Percentiles rank a stretch among this genome's conserved stretches.
Evolutionary conservation across 2,797 vertebrate species (phyloP).

Genomic region (Naso thynnoides): DNA sequence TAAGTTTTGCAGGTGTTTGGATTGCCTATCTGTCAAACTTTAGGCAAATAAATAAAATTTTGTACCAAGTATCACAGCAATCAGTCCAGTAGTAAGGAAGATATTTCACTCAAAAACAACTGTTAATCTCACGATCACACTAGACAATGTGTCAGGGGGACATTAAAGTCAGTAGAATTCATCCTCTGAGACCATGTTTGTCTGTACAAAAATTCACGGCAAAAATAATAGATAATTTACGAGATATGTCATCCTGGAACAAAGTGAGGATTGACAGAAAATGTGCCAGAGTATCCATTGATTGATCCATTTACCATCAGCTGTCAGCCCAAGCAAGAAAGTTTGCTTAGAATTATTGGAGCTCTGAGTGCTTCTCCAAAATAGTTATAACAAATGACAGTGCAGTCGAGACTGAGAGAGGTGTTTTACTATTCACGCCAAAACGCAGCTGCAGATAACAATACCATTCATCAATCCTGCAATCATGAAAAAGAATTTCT

Average conservation of each 20-base stretch:
- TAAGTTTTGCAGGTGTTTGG: not conserved
- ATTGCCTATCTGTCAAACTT: not conserved
- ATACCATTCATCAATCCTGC: conserved; percentile 61
- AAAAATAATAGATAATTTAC: not conserved
- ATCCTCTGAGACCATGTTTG: not conserved
- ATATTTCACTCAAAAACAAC: not conserved
- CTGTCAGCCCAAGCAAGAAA: conserved; percentile 7
- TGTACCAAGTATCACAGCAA: not conserved
- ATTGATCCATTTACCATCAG: conserved; percentile 2
- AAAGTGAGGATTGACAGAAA: not conserved
- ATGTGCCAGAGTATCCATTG: not conserved
- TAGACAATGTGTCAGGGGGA: not conserved
- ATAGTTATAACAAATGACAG: conserved; percentile 18
- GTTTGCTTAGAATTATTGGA: conserved; percentile 1
- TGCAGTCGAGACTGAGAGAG: not conserved
- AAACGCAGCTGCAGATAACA: conserved; percentile 49
- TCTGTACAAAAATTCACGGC: not conserved
- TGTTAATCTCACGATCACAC: not conserved
- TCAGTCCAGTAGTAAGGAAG: not conserved
- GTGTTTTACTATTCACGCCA: conserved; percentile 41
- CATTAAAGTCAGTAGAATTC: not conserved
- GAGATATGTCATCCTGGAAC: not conserved
- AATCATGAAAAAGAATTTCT: conserved; percentile 62
- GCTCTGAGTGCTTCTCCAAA: conserved; percentile 9
- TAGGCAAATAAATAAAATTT: not conserved